Evolutionary conservation across 92 coral and sea anemone species (phyloP).

Genomic region (Epizoanthus rinbou): DNA sequence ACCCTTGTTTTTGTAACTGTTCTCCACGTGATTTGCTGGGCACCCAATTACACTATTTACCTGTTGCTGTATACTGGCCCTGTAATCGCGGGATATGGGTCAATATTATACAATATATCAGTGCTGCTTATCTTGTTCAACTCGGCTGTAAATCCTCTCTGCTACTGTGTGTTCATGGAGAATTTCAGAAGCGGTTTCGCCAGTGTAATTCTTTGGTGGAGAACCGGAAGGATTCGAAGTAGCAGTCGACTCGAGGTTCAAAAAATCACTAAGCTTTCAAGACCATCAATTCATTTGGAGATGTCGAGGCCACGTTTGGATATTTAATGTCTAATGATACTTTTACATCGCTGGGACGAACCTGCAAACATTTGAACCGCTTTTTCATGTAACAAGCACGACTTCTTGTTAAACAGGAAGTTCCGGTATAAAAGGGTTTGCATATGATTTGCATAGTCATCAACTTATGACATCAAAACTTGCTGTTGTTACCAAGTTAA

Average conservation of each 20-base stretch:
- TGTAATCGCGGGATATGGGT: constrained; percentile 61
- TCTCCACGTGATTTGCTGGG: constrained; percentile 67
- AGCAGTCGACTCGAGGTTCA: background rate
- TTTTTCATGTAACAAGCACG: no score
- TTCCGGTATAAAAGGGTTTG: no score
- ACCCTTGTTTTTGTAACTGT: constrained; percentile 66
- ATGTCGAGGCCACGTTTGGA: no score
- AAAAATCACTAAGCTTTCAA: background rate
- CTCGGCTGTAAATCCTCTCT: constrained; percentile 74
- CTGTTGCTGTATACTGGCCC: constrained; percentile 56
- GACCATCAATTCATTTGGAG: no score
- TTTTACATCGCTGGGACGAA: no score
- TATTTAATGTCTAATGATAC: no score
- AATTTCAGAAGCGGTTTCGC: constrained; percentile 57
- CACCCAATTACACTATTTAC: constrained; percentile 75
- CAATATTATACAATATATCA: constrained; percentile 67
- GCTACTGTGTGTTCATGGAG: constrained; percentile 75
- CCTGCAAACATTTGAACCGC: no score
- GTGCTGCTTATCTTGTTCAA: constrained; percentile 73
- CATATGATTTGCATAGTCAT: no score
- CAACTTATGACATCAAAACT: no score
- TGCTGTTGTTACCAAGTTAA: no score
- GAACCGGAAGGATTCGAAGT: background rate
- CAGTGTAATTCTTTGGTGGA: background rate
- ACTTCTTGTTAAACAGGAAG: no score